phyloP scores from a whole-genome alignment of 2,888 invertebrate species.

The Lasioglossum malachurum region DNA sequence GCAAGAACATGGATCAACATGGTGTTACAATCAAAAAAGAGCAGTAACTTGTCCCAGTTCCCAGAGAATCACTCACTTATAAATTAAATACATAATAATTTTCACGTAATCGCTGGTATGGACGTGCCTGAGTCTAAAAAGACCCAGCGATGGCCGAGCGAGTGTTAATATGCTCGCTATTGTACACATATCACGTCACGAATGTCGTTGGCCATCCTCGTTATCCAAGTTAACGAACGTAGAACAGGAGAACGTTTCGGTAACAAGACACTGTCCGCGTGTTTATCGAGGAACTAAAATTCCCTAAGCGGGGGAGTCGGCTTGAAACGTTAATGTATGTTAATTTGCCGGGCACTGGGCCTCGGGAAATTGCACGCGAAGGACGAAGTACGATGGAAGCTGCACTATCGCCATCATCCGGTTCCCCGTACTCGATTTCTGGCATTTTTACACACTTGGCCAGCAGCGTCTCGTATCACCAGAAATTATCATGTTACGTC shows the following conservation, averaged over 20 bases:
- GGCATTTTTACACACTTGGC: not conserved
- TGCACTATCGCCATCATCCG: not conserved
- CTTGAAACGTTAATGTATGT: constrained; percentile 45
- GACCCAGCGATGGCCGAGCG: not conserved
- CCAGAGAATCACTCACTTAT: too few species aligned
- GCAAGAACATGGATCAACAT: not conserved
- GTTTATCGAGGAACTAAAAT: constrained; percentile 46
- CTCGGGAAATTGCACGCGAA: constrained; percentile 39
- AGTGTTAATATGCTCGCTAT: not conserved
- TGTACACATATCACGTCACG: not conserved
- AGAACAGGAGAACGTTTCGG: not conserved
- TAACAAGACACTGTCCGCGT: not conserved
- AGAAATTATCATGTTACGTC: not conserved
- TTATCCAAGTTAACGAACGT: not conserved
- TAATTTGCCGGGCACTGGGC: constrained; percentile 1
- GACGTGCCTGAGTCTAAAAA: too few species aligned
- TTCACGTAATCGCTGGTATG: too few species aligned
- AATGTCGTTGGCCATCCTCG: not conserved
- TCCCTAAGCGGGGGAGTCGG: constrained; percentile 10
- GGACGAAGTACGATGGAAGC: constrained; percentile 21
- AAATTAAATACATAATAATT: too few species aligned
- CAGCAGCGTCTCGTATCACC: not conserved
- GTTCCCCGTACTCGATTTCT: not conserved
- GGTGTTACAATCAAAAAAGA: too few species aligned
- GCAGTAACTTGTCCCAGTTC: too few species aligned